Evolutionary conservation across 2,888 invertebrate genomes (phyloP).

Genomic region (Lobophora halterata): DNA sequence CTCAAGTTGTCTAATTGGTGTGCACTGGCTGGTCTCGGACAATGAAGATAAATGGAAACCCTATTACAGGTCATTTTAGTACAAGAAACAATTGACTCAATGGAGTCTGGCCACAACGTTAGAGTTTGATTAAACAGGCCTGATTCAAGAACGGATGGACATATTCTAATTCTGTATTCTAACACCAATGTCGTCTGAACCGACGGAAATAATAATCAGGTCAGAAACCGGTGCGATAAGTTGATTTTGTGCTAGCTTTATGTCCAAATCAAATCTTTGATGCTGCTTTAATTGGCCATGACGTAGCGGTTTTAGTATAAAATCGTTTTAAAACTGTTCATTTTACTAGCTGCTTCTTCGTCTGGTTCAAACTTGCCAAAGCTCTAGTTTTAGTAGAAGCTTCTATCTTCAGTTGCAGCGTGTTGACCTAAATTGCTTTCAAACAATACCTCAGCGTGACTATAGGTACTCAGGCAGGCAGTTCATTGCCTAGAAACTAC

Average conservation of each 20-base stretch:
- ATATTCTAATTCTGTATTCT: slow-evolving; percentile 8
- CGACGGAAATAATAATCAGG: slow-evolving; percentile 24
- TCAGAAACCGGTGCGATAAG: slow-evolving; percentile 25
- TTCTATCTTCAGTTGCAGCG: slow-evolving; percentile 8
- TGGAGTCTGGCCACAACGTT: slow-evolving; percentile 4
- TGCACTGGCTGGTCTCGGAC: slow-evolving; percentile 1
- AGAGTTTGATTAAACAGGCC: no score
- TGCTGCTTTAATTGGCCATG: slow-evolving; percentile 7
- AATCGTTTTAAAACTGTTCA: not conserved
- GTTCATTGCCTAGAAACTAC: slow-evolving; percentile 14
- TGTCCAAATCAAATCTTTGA: slow-evolving; percentile 7
- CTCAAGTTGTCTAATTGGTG: slow-evolving; percentile 18
- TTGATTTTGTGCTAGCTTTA: slow-evolving; percentile 7
- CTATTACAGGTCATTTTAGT: slow-evolving; percentile 19
- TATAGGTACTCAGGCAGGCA: not conserved
- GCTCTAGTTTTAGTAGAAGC: not conserved
- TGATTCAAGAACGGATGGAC: no score
- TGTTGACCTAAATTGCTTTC: slow-evolving; percentile 20
- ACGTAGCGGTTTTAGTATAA: slow-evolving; percentile 5
- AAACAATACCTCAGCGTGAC: slow-evolving; percentile 17
- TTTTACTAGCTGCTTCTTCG: not conserved
- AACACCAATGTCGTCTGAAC: slow-evolving; percentile 15
- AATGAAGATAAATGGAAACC: slow-evolving; percentile 17
- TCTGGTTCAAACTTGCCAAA: no score
- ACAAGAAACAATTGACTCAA: slow-evolving; percentile 25